phyloP scores from a whole-genome alignment of 1,140 invertebrate genomes.

The Coenobita brevimanus region DNA sequence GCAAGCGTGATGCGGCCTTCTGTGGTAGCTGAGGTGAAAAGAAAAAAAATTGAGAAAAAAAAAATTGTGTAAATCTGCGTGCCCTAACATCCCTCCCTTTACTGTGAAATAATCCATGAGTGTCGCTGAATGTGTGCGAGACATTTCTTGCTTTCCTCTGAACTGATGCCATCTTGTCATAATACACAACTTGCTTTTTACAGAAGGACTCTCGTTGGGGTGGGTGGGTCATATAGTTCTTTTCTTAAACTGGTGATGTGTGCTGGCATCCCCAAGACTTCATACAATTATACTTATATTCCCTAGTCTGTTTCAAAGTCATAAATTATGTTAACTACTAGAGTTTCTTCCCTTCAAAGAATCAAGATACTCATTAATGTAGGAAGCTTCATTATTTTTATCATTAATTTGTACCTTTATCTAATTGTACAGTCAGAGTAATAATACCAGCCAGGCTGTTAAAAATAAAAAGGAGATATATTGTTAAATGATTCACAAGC shows the following conservation, averaged over 20 bases:
- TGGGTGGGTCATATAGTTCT: too few species aligned
- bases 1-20: conserved; percentile 50
- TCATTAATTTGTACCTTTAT: conserved; percentile 1
- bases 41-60: too few species aligned
- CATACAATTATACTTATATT: background rate
- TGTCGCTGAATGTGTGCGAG: conserved; percentile 54
- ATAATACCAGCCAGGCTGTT: too few species aligned
- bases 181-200: too few species aligned
- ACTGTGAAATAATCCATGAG: conserved; percentile 25
- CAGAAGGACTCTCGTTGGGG: too few species aligned
- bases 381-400: conserved; percentile 34
- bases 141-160: conserved; percentile 31
- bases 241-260: too few species aligned
- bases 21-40: too few species aligned
- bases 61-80: conserved; percentile 14
- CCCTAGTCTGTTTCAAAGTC: conserved; percentile 52
- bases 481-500: too few species aligned
- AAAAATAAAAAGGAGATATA: too few species aligned
- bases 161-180: too few species aligned
- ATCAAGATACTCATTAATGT: conserved; percentile 55
- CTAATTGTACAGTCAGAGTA: background rate
- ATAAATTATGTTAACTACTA: conserved; percentile 50
- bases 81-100: conserved; percentile 46
- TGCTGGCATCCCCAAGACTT: conserved; percentile 1
- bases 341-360: conserved; percentile 17